A percentile compares a stretch with the other conserved stretches of the same genome.
Evolutionary conservation across 1,140 invertebrate genomes (phyloP).

Genomic region (Temnothorax curvispinosus): DNA sequence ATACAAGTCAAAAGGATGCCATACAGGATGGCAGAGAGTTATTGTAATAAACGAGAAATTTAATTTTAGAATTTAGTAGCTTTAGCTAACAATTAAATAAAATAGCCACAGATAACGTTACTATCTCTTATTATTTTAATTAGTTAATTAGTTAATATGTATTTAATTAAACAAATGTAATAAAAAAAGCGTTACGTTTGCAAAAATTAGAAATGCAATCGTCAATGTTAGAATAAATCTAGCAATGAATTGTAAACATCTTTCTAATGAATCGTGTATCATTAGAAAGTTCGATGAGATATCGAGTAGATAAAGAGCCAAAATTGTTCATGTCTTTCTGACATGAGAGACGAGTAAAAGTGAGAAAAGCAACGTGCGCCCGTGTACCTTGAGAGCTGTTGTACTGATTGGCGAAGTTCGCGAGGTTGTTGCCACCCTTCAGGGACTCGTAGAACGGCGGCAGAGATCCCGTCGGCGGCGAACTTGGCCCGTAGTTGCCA

Average conservation of each 20-base stretch:
- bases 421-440: constrained; percentile 88
- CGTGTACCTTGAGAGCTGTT: constrained; percentile 80
- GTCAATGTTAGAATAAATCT: neutral
- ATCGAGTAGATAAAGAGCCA: neutral
- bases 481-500: constrained; percentile 93
- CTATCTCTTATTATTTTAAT: neutral
- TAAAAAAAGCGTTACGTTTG: neutral
- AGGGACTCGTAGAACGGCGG: constrained; percentile 94
- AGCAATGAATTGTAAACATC: neutral
- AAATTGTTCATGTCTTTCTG: neutral
- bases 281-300: neutral
- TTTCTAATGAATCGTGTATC: neutral
- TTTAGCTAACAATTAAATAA: neutral
- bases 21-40: too few species aligned
- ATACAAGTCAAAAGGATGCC: neutral
- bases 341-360: neutral
- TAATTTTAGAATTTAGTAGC: neutral
- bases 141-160: neutral
- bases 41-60: neutral
- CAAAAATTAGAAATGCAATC: neutral
- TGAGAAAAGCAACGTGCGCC: neutral
- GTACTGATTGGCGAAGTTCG: constrained; percentile 88
- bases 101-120: neutral
- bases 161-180: neutral
- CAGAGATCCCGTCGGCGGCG: constrained; percentile 92